Evolutionary conservation across 1,140 invertebrate genomes (phyloP).

Genomic region (Delia radicum): DNA sequence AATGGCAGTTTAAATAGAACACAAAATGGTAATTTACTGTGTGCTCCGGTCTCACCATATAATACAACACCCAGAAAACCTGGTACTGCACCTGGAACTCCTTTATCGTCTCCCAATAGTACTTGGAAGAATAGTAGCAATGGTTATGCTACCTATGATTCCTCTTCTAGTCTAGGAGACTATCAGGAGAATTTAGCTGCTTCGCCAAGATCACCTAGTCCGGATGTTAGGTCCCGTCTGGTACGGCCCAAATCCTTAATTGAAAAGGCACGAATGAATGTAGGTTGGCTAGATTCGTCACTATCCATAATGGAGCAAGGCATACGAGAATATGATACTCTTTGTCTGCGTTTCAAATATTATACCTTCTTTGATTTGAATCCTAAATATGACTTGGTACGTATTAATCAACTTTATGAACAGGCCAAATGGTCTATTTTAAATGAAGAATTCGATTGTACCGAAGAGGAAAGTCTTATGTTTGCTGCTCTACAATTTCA

Average conservation of each 20-base stretch:
- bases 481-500: constrained; percentile 98
- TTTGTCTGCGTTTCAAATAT: constrained; percentile 85
- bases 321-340: constrained; percentile 87
- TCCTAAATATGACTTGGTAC: constrained; percentile 88
- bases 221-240: constrained; percentile 74
- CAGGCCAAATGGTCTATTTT: constrained; percentile 98
- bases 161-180: constrained; percentile 63
- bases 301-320: constrained; percentile 99
- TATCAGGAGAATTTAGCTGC: constrained; percentile 76
- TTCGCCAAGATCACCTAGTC: constrained; percentile 73
- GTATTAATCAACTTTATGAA: constrained; percentile 99
- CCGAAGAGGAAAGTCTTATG: constrained; percentile 98
- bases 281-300: constrained; percentile 95
- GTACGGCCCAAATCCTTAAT: constrained; percentile 86
- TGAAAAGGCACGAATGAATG: constrained; percentile 95
- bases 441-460: constrained; percentile 97
- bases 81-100: constrained; percentile 62
- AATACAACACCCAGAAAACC: constrained; percentile 64
- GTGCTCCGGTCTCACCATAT: constrained; percentile 42
- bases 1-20: constrained; percentile 71
- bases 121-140: constrained; percentile 49
- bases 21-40: constrained; percentile 60
- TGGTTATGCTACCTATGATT: constrained; percentile 48
- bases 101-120: constrained; percentile 66
- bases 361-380: constrained; percentile 95